These are phyloP conservation scores for Hemicrepidius hirtus DNA, from an alignment of 2,888 invertebrate species.

Conservation along the genomic window DNA sequence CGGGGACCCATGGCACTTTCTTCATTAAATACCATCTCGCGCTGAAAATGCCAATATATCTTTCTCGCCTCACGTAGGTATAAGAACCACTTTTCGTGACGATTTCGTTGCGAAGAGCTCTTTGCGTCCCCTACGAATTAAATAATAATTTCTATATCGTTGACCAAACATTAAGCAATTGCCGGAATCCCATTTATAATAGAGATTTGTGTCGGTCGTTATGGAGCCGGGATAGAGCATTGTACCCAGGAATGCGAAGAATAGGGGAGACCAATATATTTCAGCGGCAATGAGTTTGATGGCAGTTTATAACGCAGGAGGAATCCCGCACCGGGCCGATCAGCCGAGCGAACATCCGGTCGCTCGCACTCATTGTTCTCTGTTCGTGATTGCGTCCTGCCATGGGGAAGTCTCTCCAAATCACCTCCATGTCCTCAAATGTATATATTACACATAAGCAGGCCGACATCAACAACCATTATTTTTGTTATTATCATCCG, in stretches of 20 bases:
- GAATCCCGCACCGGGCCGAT: conserved; percentile 65
- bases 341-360: conserved; percentile 68
- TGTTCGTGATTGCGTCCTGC: conserved; percentile 50
- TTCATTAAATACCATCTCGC: conserved; percentile 31
- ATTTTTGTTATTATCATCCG: not conserved
- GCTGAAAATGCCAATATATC: conserved; percentile 12
- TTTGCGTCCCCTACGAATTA: conserved; percentile 57
- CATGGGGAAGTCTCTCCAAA: conserved; percentile 45
- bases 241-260: conserved; percentile 63
- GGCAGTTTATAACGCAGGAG: conserved; percentile 62
- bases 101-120: conserved; percentile 35
- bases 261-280: conserved; percentile 66
- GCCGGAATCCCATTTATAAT: conserved; percentile 64
- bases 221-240: conserved; percentile 55
- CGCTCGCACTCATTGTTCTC: conserved; percentile 64
- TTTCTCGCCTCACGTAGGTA: not conserved
- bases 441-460: conserved; percentile 9
- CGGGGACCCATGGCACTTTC: conserved; percentile 12
- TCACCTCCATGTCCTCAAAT: conserved; percentile 37
- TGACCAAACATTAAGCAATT: conserved; percentile 67
- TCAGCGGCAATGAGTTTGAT: conserved; percentile 65
- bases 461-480: conserved; percentile 13
- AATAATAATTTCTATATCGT: conserved; percentile 68
- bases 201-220: conserved; percentile 59
- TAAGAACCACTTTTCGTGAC: conserved; percentile 38